These are phyloP conservation scores for Hypercompe scribonia DNA, from an alignment of 2,888 invertebrate species.

Conservation along the genomic window DNA sequence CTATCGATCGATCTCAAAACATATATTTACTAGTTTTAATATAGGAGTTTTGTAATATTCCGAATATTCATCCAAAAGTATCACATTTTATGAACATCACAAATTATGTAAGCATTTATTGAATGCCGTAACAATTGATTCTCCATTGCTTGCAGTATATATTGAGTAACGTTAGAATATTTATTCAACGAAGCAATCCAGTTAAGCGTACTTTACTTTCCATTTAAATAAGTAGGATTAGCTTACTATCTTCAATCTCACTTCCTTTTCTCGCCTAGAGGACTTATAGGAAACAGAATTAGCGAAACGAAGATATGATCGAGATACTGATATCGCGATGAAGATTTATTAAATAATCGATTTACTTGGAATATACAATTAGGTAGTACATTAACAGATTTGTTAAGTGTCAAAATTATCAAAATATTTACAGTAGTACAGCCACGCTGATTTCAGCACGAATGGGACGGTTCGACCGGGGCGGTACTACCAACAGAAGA, in stretches of 20 bases:
- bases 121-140: background rate
- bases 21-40: background rate
- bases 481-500: too few relatives aligned
- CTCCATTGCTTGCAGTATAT: background rate
- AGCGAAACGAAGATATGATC: background rate
- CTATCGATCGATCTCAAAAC: background rate
- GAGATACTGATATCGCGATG: background rate
- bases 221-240: conserved; percentile 20
- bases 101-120: background rate
- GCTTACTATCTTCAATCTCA: conserved; percentile 15
- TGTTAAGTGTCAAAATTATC: too few relatives aligned
- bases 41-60: too few relatives aligned
- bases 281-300: conserved; percentile 6
- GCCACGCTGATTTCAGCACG: too few relatives aligned
- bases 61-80: background rate
- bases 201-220: conserved; percentile 13
- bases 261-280: conserved; percentile 11
- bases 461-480: too few relatives aligned
- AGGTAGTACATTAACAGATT: too few relatives aligned
- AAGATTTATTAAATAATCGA: background rate
- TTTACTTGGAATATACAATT: background rate
- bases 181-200: conserved; percentile 9
- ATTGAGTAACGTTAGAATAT: conserved; percentile 8
- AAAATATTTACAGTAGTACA: too few relatives aligned
- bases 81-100: background rate